These are phyloP conservation scores for Gymnorhina tibicen DNA, from an alignment of 2,113 vertebrate species.

Conservation along the genomic window DNA sequence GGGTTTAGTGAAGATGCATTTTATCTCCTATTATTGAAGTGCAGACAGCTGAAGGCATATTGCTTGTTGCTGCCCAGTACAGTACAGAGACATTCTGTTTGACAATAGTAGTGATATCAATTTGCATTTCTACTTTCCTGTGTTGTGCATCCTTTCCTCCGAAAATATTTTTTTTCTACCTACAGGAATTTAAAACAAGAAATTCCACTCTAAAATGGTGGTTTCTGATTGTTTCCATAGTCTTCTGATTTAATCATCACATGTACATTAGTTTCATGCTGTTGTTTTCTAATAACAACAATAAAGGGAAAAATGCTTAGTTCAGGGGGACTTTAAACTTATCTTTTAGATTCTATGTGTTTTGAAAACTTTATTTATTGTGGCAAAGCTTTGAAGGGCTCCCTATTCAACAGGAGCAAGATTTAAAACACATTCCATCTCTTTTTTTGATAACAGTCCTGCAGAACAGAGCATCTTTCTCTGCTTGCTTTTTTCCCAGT, in stretches of 20 bases:
- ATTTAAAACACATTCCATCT: constrained; percentile 63
- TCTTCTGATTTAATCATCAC: not conserved
- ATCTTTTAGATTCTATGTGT: constrained; percentile 50
- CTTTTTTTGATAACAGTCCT: constrained; percentile 55
- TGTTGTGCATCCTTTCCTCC: not conserved
- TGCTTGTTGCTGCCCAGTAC: not conserved
- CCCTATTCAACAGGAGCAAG: constrained; percentile 55
- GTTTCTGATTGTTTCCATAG: not conserved
- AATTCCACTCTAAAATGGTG: not conserved
- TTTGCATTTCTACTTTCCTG: not conserved
- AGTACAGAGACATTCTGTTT: not conserved
- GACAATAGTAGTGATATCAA: not conserved
- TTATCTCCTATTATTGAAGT: constrained; percentile 43
- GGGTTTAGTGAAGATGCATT: constrained; percentile 51
- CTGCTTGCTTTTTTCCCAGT: not conserved
- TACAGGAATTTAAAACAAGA: not conserved
- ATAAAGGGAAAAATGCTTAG: not conserved
- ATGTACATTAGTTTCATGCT: not conserved
- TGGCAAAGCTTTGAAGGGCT: constrained; percentile 58
- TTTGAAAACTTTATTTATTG: constrained; percentile 72
- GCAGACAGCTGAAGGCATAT: not conserved
- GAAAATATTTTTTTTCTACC: not conserved
- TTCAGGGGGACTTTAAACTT: constrained; percentile 48
- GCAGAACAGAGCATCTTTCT: constrained; percentile 68
- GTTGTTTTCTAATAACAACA: not conserved